Conservation (phyloP, 2,113 vertebrate genomes). For the Bufo gargarizans region DNA sequence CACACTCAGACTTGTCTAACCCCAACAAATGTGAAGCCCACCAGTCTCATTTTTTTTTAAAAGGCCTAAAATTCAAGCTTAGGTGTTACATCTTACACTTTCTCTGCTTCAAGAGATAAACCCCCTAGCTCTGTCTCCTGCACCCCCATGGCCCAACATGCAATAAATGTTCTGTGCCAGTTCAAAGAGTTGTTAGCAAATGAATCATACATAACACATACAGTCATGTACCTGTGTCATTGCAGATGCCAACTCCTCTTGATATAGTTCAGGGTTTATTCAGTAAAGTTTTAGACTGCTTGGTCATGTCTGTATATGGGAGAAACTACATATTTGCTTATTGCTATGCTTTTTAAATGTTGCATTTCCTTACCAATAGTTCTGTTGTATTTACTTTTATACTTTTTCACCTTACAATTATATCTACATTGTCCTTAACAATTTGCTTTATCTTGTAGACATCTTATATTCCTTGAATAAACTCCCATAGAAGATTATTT, state of each 20-base stretch:
- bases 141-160: no score
- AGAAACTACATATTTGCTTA: background rate
- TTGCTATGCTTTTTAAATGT: background rate
- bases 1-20: no score
- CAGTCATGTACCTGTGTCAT: no score
- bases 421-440: background rate
- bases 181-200: no score
- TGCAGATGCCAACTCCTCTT: background rate
- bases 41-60: no score
- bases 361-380: background rate
- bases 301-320: background rate
- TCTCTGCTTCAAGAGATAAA: no score
- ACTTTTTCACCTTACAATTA: background rate
- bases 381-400: background rate
- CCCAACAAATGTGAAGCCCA: no score
- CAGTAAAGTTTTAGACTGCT: background rate
- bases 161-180: no score
- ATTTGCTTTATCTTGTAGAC: conserved; percentile 3
- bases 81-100: no score
- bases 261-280: background rate
- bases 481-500: conserved; percentile 33
- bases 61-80: no score
- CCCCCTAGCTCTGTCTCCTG: no score
- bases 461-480: conserved; percentile 24
- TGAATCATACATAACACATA: no score